A percentile compares a stretch with the other conserved stretches of the same genome.
phyloP scores from a whole-genome alignment of 2,888 invertebrate species.

The Tachina lurida region DNA sequence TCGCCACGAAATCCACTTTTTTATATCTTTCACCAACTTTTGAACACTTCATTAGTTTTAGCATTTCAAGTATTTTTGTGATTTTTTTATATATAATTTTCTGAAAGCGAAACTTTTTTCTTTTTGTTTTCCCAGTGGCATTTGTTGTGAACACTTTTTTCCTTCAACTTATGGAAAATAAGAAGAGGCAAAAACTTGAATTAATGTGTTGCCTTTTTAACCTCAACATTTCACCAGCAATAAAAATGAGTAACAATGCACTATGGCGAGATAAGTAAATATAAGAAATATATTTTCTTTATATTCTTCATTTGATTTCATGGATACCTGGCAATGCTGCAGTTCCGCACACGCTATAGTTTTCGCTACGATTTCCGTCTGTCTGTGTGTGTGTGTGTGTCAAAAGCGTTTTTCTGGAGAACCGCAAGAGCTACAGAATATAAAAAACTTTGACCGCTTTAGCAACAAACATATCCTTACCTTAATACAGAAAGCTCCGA shows the following conservation, averaged over 20 bases:
- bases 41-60: slow-evolving; percentile 48
- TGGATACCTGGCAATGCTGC: too few relatives aligned
- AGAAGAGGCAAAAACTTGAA: not conserved
- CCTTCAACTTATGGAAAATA: slow-evolving; percentile 24
- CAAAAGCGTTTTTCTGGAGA: too few relatives aligned
- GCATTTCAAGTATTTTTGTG: slow-evolving; percentile 26
- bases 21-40: slow-evolving; percentile 30
- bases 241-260: slow-evolving; percentile 2
- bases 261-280: not conserved
- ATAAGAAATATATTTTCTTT: too few relatives aligned
- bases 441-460: too few relatives aligned
- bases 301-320: too few relatives aligned
- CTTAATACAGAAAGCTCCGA: too few relatives aligned
- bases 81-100: slow-evolving; percentile 11
- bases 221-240: slow-evolving; percentile 7
- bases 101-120: slow-evolving; percentile 8
- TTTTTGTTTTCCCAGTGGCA: slow-evolving; percentile 33
- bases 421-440: too few relatives aligned
- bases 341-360: too few relatives aligned
- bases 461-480: too few relatives aligned
- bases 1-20: slow-evolving; percentile 10
- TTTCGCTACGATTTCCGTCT: too few relatives aligned
- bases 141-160: slow-evolving; percentile 15
- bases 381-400: too few relatives aligned
- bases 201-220: slow-evolving; percentile 9